Base-by-base conservation (phyloP, 2,113 vertebrate genomes). In the Osmerus mordax region DNA sequence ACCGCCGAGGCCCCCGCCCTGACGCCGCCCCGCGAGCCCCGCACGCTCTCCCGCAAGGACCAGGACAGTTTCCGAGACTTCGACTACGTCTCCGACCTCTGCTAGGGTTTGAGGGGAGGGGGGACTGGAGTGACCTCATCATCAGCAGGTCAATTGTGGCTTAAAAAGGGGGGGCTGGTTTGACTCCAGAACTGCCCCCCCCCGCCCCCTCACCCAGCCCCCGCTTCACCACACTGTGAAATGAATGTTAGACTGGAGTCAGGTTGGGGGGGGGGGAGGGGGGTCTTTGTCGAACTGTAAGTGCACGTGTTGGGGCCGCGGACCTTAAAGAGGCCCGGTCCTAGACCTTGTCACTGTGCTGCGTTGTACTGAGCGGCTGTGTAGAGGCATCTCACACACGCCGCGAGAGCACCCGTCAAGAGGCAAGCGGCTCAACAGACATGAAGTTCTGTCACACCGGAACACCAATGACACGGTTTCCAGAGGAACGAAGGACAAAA, bases 21-120 rank as follows among this genome's bases (percentile, higher is more conserved):
- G 82, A 99, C 97, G 23, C 97, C 97, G 8, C 97, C 97, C 11
- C 94, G 96, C n/a, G 97, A 99, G 91, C 94, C 94, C 62, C 92
- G 96, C 72, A 90, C 94, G 80, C 96, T 99, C 77, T 93, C 95
- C 1, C 94, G 95, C 84, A 96, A 95, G 80, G 96, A 99, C 78
- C 97, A 99, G 90, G 95, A 96, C 69, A 93, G 95, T 88, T 99
- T 99, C 92, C 93, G 90, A 83, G 96, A 99, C 92, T 99, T 99
- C 85, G 97, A 99, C 90, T 99, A 98, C 79, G 94, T 98, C 86
- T 97, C 97, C 58, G 96, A 99, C 87, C 95, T 97, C 93, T 98
- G 97, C 93, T 99, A 94, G 93, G 25, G 51, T 53, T 25, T 11
- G 5, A 9, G 14, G 41, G 41, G 62, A 59, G 21, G 32, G 2